Evolutionary conservation across 2,888 invertebrate species (phyloP).

Genomic region (Synanthedon tipuliformis): DNA sequence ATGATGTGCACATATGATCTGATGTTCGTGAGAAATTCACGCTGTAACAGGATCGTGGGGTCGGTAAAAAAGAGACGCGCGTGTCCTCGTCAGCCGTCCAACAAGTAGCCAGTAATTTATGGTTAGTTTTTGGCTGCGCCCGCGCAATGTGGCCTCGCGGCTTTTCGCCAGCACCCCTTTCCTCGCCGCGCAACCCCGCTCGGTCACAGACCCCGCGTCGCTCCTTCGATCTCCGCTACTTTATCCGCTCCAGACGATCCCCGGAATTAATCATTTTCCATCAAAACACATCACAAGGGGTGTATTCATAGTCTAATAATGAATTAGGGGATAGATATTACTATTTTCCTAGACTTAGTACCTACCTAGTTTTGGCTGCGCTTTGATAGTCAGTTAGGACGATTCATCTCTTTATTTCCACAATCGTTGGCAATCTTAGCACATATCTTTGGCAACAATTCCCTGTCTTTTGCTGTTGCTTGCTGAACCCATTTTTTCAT

Average conservation of each 20-base stretch:
- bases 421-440: no score
- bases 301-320: slow-evolving; percentile 4
- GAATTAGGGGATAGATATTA: no score
- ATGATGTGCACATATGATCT: slow-evolving; percentile 43
- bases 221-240: slow-evolving; percentile 66
- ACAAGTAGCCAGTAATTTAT: slow-evolving; percentile 70
- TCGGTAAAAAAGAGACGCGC: slow-evolving; percentile 55
- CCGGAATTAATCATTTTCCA: slow-evolving; percentile 62
- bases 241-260: slow-evolving; percentile 60
- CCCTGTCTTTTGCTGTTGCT: no score
- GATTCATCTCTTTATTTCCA: no score
- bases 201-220: slow-evolving; percentile 52
- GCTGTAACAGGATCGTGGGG: slow-evolving; percentile 57
- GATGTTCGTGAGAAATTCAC: slow-evolving; percentile 63
- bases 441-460: no score
- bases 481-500: no score
- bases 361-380: no score
- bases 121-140: slow-evolving; percentile 69
- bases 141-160: slow-evolving; percentile 63
- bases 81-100: slow-evolving; percentile 45
- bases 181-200: slow-evolving; percentile 13
- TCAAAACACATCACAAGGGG: slow-evolving; percentile 33
- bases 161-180: slow-evolving; percentile 43
- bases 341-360: no score
- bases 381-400: no score